A percentile compares a stretch with the other conserved stretches of the same genome.
These are phyloP conservation scores for Dastarcus helophoroides DNA, from an alignment of 2,888 invertebrate species.

Conservation along the genomic window DNA sequence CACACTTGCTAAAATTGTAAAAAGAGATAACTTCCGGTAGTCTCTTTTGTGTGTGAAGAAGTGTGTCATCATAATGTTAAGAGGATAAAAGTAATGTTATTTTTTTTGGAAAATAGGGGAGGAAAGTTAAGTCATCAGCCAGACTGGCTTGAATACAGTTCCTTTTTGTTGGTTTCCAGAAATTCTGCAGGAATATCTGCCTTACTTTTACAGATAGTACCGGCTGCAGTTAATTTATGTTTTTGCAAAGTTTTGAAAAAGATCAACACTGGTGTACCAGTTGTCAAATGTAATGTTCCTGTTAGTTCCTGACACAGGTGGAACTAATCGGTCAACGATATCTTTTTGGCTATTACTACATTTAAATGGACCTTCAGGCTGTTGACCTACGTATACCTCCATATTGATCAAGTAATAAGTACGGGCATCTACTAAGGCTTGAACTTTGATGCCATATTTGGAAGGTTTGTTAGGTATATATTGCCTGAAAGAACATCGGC, in stretches of 20 bases:
- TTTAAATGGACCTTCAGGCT: conserved; percentile 15
- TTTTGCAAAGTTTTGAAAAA: conserved; percentile 8
- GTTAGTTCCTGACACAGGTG: conserved; percentile 12
- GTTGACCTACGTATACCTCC: conserved; percentile 18
- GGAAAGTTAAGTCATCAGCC: conserved; percentile 8
- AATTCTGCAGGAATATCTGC: conserved; percentile 9
- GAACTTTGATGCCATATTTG: conserved; percentile 20
- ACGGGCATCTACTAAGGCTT: conserved; percentile 16
- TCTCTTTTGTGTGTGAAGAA: conserved; percentile 9
- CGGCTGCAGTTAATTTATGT: conserved; percentile 10
- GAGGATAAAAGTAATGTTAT: conserved; percentile 9
- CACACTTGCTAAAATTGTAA: conserved; percentile 18
- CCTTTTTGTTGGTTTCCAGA: conserved; percentile 1
- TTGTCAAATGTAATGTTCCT: conserved; percentile 21
- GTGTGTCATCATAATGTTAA: conserved; percentile 11
- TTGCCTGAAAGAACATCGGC: conserved; percentile 17
- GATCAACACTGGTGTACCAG: conserved; percentile 15
- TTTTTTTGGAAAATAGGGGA: conserved; percentile 11
- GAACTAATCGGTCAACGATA: conserved; percentile 12
- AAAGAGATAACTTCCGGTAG: conserved; percentile 15
- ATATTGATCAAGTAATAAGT: conserved; percentile 15
- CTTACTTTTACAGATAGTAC: conserved; percentile 12
- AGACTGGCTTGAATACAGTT: conserved; percentile 5
- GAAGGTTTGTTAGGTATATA: conserved; percentile 19
- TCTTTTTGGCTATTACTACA: conserved; percentile 8